phyloP scores from a whole-genome alignment of 2,797 vertebrate genomes.

The Channallabes apus region DNA sequence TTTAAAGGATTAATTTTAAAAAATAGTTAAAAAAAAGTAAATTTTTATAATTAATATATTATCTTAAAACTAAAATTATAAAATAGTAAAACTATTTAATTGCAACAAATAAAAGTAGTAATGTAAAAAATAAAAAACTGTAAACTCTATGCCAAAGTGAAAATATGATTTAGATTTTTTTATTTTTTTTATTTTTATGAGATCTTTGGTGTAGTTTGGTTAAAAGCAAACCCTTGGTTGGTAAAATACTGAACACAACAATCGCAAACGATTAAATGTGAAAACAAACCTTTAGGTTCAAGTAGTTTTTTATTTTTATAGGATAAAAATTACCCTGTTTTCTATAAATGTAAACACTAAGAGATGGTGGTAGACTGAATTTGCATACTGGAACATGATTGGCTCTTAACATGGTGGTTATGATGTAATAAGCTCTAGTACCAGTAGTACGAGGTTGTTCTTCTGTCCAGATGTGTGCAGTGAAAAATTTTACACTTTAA shows the following conservation, averaged over 20 bases:
- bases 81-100: background rate
- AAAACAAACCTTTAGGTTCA: background rate
- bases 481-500: background rate
- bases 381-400: background rate
- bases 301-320: background rate
- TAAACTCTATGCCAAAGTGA: background rate
- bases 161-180: background rate
- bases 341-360: background rate
- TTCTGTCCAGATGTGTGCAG: background rate
- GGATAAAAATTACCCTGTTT: background rate
- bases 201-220: background rate
- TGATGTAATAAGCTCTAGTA: slow-evolving; percentile 1
- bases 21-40: background rate
- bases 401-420: background rate
- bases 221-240: background rate
- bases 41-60: background rate
- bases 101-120: background rate
- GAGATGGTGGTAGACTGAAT: background rate
- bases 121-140: too few species aligned
- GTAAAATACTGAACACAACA: background rate
- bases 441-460: background rate
- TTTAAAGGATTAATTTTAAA: background rate
- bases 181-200: background rate
- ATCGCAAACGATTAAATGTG: background rate
- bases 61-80: background rate